A percentile compares a stretch with the other conserved stretches of the same genome.
Evolutionary conservation across 1,140 invertebrate genomes (phyloP).

Genomic region (Scaptomyza pallida): DNA sequence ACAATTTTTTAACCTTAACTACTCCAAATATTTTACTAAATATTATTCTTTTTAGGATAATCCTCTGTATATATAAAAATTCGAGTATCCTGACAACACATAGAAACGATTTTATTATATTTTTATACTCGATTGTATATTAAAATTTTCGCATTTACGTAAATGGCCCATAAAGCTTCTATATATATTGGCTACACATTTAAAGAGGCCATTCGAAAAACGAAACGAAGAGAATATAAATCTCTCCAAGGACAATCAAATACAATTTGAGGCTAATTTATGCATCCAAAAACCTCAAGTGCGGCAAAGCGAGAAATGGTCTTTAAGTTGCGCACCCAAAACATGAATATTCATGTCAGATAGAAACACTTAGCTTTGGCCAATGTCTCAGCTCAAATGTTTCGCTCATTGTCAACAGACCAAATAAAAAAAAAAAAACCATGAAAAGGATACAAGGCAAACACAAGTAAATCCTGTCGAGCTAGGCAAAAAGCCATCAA

Average conservation of each 20-base stretch:
- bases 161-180: constrained; percentile 13
- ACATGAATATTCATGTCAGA: constrained; percentile 67
- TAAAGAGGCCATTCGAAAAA: constrained; percentile 44
- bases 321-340: constrained; percentile 38
- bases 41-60: no score
- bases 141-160: not conserved
- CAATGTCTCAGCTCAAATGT: constrained; percentile 57
- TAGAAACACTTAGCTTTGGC: constrained; percentile 37
- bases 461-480: constrained; percentile 43
- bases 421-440: no score
- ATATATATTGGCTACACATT: constrained; percentile 23
- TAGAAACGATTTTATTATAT: no score
- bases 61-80: no score
- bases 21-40: no score
- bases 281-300: constrained; percentile 24
- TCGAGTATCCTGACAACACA: no score
- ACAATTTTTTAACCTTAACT: no score
- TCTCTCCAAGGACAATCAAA: constrained; percentile 63
- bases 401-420: constrained; percentile 53
- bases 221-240: constrained; percentile 23
- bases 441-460: constrained; percentile 34
- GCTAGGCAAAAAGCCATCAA: constrained; percentile 20
- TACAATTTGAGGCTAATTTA: constrained; percentile 66
- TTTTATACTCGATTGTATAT: no score
- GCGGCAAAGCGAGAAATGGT: constrained; percentile 32